These are phyloP conservation scores for Cerastis rubricosa DNA, from an alignment of 2,888 invertebrate species.

Conservation along the genomic window DNA sequence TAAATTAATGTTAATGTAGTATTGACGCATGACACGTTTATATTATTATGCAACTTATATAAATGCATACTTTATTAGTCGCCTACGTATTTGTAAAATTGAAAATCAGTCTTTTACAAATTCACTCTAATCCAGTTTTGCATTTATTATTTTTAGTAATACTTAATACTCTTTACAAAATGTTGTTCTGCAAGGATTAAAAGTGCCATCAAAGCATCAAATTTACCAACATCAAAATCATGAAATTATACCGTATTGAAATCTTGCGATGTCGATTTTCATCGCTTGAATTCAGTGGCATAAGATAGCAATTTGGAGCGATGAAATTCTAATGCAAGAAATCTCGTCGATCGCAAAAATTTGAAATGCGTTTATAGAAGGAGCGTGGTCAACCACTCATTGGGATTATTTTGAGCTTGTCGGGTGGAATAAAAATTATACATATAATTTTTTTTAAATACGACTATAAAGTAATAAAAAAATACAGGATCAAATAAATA, in stretches of 20 bases:
- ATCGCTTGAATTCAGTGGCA: constrained; percentile 9
- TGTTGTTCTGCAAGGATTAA: constrained; percentile 1
- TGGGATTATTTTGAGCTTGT: neutral
- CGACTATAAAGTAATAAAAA: too few species aligned
- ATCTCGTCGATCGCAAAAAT: constrained; percentile 9
- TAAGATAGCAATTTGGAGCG: neutral
- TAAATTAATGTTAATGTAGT: constrained; percentile 8
- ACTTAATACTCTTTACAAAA: neutral
- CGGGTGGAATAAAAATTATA: too few species aligned
- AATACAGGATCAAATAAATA: too few species aligned
- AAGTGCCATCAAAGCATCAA: neutral
- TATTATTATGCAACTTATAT: neutral
- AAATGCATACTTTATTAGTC: neutral
- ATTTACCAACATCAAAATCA: neutral
- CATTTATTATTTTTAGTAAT: neutral
- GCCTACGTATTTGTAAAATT: neutral
- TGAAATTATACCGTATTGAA: neutral
- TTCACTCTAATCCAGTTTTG: neutral
- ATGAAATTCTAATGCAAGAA: constrained; percentile 11
- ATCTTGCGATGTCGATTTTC: constrained; percentile 4
- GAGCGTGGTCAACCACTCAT: neutral
- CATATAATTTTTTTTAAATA: too few species aligned
- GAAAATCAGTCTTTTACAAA: neutral
- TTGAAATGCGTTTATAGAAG: constrained; percentile 20
- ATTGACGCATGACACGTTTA: neutral